These are phyloP conservation scores for Grus americana DNA, from an alignment of 2,113 vertebrate species.

Conservation along the genomic window DNA sequence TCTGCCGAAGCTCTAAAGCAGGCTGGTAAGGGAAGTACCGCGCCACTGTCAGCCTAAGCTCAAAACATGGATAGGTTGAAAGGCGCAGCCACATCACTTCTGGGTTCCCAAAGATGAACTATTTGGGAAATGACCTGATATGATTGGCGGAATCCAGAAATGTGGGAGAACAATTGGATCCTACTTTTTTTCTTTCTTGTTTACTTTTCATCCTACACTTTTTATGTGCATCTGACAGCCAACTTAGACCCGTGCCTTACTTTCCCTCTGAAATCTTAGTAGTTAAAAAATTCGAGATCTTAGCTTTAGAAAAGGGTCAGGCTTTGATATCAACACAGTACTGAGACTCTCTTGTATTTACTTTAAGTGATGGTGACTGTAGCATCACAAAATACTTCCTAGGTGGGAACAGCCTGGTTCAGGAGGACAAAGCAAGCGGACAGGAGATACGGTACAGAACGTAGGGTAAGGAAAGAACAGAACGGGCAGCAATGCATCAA, in stretches of 20 bases:
- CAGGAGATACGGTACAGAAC: neutral
- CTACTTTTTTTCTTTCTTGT: neutral
- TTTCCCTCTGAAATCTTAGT: neutral
- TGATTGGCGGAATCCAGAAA: too few species aligned
- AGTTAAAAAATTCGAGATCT: neutral
- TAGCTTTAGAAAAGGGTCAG: neutral
- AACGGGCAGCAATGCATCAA: neutral
- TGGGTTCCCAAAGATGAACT: neutral
- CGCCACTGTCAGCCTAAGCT: neutral
- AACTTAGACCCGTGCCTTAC: neutral
- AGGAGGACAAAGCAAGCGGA: neutral
- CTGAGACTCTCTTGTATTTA: neutral
- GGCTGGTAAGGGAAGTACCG: neutral
- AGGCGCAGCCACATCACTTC: neutral
- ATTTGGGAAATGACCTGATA: neutral
- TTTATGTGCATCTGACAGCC: neutral
- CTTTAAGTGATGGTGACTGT: neutral
- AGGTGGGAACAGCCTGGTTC: neutral
- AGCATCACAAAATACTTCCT: neutral
- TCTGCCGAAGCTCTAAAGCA: neutral
- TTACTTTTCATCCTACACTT: neutral
- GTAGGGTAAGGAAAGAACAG: neutral
- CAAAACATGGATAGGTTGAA: neutral
- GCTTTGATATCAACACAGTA: neutral
- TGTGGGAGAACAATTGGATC: neutral